Conservation (phyloP, 2,888 invertebrate genomes). For the Agonum fuliginosum region DNA sequence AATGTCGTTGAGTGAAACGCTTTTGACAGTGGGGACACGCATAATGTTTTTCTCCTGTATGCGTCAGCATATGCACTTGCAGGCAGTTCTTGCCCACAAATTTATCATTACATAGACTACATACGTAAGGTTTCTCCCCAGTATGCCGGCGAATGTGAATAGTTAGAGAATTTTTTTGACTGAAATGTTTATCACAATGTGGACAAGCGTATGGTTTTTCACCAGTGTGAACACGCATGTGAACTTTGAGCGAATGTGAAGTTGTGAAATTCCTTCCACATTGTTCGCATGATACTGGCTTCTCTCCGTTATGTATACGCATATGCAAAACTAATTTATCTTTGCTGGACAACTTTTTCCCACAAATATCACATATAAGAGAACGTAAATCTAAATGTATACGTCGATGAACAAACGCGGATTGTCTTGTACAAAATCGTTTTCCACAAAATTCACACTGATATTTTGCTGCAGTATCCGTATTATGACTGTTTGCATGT, state of each 20-base stretch:
- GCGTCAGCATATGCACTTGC: conserved; percentile 76
- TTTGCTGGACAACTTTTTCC: conserved; percentile 70
- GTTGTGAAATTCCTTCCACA: conserved; percentile 77
- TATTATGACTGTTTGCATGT: conserved; percentile 37
- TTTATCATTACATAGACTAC: conserved; percentile 75
- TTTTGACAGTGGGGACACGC: conserved; percentile 69
- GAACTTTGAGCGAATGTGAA: conserved; percentile 74
- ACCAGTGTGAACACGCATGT: conserved; percentile 76
- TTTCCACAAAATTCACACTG: conserved; percentile 49
- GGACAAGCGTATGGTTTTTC: conserved; percentile 70
- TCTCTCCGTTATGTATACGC: conserved; percentile 75
- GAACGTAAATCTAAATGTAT: conserved; percentile 39
- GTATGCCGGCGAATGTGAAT: conserved; percentile 76
- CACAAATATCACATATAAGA: conserved; percentile 68
- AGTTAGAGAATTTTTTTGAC: conserved; percentile 76
- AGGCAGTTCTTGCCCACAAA: conserved; percentile 77
- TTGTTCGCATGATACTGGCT: conserved; percentile 71
- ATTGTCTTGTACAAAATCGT: conserved; percentile 14
- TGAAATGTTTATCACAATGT: conserved; percentile 77
- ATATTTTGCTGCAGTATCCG: background rate
- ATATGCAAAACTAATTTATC: conserved; percentile 73
- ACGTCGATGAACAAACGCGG: background rate
- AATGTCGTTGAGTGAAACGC: conserved; percentile 64
- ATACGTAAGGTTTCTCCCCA: conserved; percentile 75
- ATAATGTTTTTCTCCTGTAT: conserved; percentile 69